phyloP scores from a whole-genome alignment of 2,113 vertebrate species.

The Tyto alba region DNA sequence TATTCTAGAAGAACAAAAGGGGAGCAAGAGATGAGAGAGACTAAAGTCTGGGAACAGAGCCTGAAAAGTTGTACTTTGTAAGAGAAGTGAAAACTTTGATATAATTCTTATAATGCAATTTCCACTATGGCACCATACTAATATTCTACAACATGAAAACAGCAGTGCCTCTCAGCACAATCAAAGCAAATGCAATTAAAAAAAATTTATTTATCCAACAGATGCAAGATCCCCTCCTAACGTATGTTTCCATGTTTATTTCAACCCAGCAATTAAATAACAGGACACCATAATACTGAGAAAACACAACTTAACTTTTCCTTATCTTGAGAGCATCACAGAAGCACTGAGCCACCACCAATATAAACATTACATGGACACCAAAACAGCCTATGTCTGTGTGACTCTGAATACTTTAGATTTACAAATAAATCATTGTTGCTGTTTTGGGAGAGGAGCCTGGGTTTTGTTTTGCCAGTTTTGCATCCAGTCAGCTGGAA shows the following conservation, averaged over 20 bases:
- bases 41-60: background rate
- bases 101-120: background rate
- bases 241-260: background rate
- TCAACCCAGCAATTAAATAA: background rate
- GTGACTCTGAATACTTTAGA: background rate
- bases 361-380: background rate
- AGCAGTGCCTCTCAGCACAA: background rate
- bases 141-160: background rate
- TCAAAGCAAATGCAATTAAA: background rate
- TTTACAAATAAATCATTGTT: slow-evolving; percentile 30
- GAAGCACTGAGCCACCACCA: background rate
- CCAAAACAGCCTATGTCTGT: background rate
- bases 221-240: background rate
- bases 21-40: background rate
- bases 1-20: background rate
- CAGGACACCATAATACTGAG: background rate
- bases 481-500: background rate
- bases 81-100: background rate
- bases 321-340: background rate
- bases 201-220: background rate
- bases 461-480: background rate
- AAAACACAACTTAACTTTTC: background rate
- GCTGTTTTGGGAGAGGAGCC: background rate
- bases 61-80: background rate
- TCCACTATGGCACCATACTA: background rate